Evolutionary conservation across 2,797 vertebrate species (phyloP).

Genomic region (Eurystomus glaucurus): DNA sequence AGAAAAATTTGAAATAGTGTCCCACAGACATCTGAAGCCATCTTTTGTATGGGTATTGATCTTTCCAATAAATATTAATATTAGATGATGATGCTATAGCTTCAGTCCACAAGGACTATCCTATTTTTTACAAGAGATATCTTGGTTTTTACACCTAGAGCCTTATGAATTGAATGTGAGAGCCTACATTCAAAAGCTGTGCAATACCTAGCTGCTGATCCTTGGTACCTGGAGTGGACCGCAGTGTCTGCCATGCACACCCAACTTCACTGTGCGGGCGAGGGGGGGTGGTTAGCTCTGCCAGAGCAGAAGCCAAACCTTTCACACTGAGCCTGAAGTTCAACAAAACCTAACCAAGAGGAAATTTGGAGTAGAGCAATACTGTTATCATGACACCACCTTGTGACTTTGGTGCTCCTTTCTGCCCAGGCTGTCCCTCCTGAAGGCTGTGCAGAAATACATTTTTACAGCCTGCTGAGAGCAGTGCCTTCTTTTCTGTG

Average conservation of each 20-base stretch:
- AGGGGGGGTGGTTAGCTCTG: background rate
- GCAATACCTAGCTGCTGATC: background rate
- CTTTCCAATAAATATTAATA: background rate
- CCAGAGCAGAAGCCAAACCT: background rate
- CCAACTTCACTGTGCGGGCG: accelerated
- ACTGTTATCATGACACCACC: background rate
- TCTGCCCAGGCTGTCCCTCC: background rate
- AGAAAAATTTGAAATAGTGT: background rate
- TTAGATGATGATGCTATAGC: background rate
- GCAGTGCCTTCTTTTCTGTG: background rate
- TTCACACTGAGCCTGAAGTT: background rate
- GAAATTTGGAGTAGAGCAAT: background rate
- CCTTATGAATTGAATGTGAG: accelerated
- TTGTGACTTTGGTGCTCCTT: background rate
- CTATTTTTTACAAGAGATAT: background rate
- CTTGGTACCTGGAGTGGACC: background rate
- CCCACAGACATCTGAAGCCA: accelerated
- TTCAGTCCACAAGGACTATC: background rate
- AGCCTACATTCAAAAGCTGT: background rate
- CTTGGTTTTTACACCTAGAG: background rate
- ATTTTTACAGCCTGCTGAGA: background rate
- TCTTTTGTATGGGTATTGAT: background rate
- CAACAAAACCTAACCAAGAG: background rate
- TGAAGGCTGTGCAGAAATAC: background rate
- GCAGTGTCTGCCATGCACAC: background rate